Base-by-base conservation (phyloP, 2,888 invertebrate species). In the Papilio demoleus region DNA sequence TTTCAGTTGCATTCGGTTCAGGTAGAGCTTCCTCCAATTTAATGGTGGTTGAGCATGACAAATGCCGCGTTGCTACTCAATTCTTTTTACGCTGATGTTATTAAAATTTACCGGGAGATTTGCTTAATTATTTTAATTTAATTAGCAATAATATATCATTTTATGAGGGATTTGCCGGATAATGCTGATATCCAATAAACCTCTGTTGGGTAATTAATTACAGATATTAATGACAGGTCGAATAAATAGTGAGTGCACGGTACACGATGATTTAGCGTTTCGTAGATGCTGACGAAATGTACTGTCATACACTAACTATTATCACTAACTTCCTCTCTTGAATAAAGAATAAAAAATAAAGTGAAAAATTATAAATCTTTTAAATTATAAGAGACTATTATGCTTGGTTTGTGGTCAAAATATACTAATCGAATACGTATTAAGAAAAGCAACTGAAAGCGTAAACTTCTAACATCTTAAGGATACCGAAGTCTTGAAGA, bases 11-110 rank as follows among this genome's bases (percentile, higher is more conserved):
- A 86, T 86, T 82, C 86, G 87, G 88, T 86, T 87, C 83, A 82
- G 86, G 85, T 85, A 86, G 80, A 84, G 85, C 82, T 85, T 86
- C 84, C 87, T 88, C 85, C 91, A 92, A 92, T 92, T 92, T 92
- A 89, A 92, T 90, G 91, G 90, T 90, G 88, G 89, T 81, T 92
- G 90, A 87, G 82, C 90, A 82, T 77, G 77, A 78, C 75, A 78
- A 88, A 82, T 87, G 89, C 87, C 83, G 84, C 84, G 85, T 85
- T 79, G 81, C 76, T 79, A 79, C 78, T 45, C 65, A 36, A 69
- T 65, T 69, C 60, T 69, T 69, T 69, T 65, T 59, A 12, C 61
- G 65, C 69, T 65, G 69, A 69, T 69, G 65, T 65, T 69, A 69
- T 69, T 69, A 69, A 69, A 69, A 69, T 69, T 64, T 53, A 36